These are phyloP conservation scores for Jacana jacana DNA, from an alignment of 2,113 vertebrate species.

Conservation along the genomic window DNA sequence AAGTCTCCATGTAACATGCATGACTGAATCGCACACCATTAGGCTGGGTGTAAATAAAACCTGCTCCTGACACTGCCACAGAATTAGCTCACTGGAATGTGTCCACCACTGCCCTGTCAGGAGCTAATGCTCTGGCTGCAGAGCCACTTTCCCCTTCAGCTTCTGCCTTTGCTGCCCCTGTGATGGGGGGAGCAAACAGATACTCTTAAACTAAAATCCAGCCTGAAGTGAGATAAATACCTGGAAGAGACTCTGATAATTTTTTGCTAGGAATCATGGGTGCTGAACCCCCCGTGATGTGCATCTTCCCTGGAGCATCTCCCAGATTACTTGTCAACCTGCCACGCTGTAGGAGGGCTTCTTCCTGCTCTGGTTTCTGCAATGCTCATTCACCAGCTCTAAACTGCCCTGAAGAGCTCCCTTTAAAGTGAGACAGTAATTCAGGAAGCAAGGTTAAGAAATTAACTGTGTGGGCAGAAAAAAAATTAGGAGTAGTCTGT, in stretches of 20 bases:
- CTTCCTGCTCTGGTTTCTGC: neutral
- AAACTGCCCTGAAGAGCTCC: neutral
- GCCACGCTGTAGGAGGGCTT: neutral
- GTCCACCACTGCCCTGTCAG: conserved; percentile 3
- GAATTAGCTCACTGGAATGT: conserved; percentile 33
- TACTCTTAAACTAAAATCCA: neutral
- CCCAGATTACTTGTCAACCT: conserved; percentile 5
- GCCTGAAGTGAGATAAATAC: neutral
- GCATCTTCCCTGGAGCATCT: neutral
- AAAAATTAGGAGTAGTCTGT: neutral
- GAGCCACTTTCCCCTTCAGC: neutral
- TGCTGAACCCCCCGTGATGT: neutral
- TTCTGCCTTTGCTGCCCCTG: neutral
- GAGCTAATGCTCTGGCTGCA: neutral
- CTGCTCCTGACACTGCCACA: conserved; percentile 7
- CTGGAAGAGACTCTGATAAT: neutral
- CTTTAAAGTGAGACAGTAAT: neutral
- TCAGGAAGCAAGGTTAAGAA: neutral
- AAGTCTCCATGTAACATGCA: conserved; percentile 61
- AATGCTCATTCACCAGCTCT: neutral
- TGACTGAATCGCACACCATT: conserved; percentile 58
- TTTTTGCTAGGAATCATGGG: neutral
- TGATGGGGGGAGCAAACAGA: neutral
- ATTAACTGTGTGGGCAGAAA: neutral
- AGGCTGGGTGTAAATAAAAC: conserved; percentile 59